Conservation (phyloP, 2,797 vertebrate species). For the Rhabdomys pumilio region DNA sequence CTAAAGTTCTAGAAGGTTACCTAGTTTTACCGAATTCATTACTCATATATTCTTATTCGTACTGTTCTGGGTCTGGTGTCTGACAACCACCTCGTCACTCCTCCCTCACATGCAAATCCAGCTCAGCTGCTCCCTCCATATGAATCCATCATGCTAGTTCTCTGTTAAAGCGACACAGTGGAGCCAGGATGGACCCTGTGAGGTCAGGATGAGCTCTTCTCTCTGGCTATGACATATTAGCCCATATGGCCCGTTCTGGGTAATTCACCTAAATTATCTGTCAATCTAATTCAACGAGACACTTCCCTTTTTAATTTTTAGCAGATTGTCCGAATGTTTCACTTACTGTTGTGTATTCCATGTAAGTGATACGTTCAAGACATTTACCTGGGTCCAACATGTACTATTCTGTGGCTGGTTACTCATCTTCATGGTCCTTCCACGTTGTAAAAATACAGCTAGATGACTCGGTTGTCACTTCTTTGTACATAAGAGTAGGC, state of each 20-base stretch:
- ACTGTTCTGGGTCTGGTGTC: background rate
- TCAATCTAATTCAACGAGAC: conserved; percentile 24
- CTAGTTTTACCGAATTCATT: background rate
- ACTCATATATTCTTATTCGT: background rate
- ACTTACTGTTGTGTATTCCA: conserved; percentile 30
- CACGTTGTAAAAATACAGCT: background rate
- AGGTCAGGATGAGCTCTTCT: background rate
- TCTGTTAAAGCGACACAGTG: background rate
- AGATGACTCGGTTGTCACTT: background rate
- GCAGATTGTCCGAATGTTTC: conserved; percentile 15
- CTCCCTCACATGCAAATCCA: background rate
- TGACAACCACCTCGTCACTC: background rate
- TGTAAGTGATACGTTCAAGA: conserved; percentile 27
- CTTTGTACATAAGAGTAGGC: background rate
- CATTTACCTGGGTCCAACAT: background rate
- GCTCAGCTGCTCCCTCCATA: background rate
- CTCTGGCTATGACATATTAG: background rate
- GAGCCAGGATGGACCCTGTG: background rate
- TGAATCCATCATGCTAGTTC: background rate
- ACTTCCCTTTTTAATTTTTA: conserved; percentile 20
- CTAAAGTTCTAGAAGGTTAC: background rate
- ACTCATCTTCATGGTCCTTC: background rate
- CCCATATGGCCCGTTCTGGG: background rate
- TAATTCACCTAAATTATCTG: conserved; percentile 27
- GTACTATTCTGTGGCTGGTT: conserved; percentile 12